phyloP scores from a whole-genome alignment of 2,888 invertebrate species.

The Eledone cirrhosa region DNA sequence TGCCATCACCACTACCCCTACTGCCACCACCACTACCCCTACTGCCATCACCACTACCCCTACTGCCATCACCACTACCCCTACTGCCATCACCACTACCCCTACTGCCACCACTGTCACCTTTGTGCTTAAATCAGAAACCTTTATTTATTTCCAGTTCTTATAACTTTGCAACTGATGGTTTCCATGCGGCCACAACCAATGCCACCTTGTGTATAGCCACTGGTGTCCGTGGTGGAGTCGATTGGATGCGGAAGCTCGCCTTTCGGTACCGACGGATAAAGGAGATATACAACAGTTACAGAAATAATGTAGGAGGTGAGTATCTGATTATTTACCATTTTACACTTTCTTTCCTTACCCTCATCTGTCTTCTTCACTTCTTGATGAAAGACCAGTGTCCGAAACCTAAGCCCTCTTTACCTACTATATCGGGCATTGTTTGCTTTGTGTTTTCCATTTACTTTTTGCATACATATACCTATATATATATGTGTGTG shows the following conservation, averaged over 20 bases:
- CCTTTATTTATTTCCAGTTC: constrained; percentile 74
- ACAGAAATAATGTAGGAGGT: constrained; percentile 77
- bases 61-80: too few species aligned
- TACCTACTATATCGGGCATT: neutral
- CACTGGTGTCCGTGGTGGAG: constrained; percentile 89
- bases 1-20: too few species aligned
- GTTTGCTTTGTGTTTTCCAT: neutral
- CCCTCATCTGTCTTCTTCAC: neutral
- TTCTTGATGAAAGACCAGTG: too few species aligned
- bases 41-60: too few species aligned
- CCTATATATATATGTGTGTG: too few species aligned
- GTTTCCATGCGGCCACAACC: constrained; percentile 82
- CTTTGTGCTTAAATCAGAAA: too few species aligned
- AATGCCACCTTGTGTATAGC: constrained; percentile 73
- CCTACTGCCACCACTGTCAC: too few species aligned
- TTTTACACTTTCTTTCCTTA: too few species aligned
- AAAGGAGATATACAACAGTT: constrained; percentile 93
- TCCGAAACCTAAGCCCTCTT: neutral
- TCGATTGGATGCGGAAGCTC: constrained; percentile 98
- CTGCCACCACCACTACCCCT: too few species aligned
- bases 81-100: too few species aligned
- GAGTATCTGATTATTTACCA: constrained; percentile 38
- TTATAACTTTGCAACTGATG: constrained; percentile 93
- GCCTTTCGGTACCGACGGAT: constrained; percentile 95
- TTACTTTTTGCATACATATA: too few species aligned